Evolutionary conservation across 35 echinoderm and acorn worm species (phyloP).

Genomic region (Strongylocentrotus purpuratus): DNA sequence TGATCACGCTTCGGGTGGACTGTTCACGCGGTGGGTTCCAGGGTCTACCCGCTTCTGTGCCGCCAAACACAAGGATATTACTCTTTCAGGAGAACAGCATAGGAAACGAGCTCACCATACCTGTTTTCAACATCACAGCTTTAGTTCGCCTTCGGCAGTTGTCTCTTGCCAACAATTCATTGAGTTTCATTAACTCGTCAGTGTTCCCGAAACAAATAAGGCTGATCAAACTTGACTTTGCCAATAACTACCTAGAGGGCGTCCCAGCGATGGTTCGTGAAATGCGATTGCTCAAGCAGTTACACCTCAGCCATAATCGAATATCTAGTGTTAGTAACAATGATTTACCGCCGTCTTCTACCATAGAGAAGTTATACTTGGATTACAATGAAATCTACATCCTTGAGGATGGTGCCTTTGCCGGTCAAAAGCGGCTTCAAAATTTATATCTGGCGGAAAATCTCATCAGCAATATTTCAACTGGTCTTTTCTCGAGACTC

Average conservation of each 20-base stretch:
- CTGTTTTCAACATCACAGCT: conserved; percentile 23
- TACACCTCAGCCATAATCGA: not conserved
- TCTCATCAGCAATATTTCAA: conserved; percentile 44
- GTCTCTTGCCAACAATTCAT: conserved; percentile 32
- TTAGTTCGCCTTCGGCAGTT: not conserved
- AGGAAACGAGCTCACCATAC: not conserved
- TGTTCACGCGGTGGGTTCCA: not conserved
- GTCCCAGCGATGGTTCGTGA: not conserved
- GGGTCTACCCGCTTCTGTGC: not conserved
- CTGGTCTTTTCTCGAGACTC: not conserved
- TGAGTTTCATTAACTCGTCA: not conserved
- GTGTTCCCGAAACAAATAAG: conserved; percentile 18
- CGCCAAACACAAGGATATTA: not conserved
- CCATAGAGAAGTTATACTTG: conserved; percentile 32
- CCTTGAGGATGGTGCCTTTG: conserved; percentile 36
- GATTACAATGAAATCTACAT: conserved; percentile 9
- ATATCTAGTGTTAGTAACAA: not conserved
- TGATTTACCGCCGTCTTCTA: conserved; percentile 15
- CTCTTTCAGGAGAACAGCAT: conserved; percentile 13
- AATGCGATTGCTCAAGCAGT: conserved; percentile 38
- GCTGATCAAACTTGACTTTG: conserved; percentile 19
- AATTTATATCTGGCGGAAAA: conserved; percentile 8
- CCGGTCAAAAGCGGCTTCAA: not conserved
- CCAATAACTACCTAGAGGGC: not conserved
- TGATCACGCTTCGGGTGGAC: conserved; percentile 28